Percentiles rank a stretch among this genome's conserved stretches.
Conservation (phyloP, 2,797 vertebrate genomes). For the Chrosomus eos region DNA sequence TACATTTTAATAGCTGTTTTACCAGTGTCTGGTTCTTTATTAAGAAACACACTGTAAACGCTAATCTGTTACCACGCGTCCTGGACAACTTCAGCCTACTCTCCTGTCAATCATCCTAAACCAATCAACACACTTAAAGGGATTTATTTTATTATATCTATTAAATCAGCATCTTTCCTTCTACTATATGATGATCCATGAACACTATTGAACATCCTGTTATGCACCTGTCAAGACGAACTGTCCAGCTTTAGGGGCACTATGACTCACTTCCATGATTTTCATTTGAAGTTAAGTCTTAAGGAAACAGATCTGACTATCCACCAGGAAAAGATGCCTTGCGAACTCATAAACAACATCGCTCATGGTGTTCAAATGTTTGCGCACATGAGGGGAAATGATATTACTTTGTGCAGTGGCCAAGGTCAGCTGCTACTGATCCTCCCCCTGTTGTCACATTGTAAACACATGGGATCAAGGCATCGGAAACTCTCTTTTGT, state of each 20-base stretch:
- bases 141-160: background rate
- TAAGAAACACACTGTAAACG: background rate
- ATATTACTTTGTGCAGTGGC: slow-evolving; percentile 70
- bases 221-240: slow-evolving; percentile 80
- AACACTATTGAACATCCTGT: slow-evolving; percentile 77
- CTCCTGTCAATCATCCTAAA: background rate
- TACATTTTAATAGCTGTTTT: background rate
- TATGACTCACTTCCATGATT: slow-evolving; percentile 80
- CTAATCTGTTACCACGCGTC: background rate
- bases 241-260: slow-evolving; percentile 68
- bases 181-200: slow-evolving; percentile 21
- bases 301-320: slow-evolving; percentile 76
- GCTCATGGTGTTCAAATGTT: slow-evolving; percentile 60
- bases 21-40: background rate
- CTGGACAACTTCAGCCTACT: background rate
- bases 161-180: background rate
- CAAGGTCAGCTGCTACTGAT: slow-evolving; percentile 73
- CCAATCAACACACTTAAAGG: background rate
- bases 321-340: slow-evolving; percentile 83
- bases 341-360: slow-evolving; percentile 79
- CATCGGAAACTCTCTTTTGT: slow-evolving; percentile 66
- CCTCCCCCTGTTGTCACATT: slow-evolving; percentile 64
- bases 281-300: slow-evolving; percentile 80
- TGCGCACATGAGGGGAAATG: slow-evolving; percentile 71
- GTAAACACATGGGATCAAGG: slow-evolving; percentile 77